These are phyloP conservation scores for Passerina amoena DNA, from an alignment of 2,113 vertebrate genomes.

Conservation along the genomic window DNA sequence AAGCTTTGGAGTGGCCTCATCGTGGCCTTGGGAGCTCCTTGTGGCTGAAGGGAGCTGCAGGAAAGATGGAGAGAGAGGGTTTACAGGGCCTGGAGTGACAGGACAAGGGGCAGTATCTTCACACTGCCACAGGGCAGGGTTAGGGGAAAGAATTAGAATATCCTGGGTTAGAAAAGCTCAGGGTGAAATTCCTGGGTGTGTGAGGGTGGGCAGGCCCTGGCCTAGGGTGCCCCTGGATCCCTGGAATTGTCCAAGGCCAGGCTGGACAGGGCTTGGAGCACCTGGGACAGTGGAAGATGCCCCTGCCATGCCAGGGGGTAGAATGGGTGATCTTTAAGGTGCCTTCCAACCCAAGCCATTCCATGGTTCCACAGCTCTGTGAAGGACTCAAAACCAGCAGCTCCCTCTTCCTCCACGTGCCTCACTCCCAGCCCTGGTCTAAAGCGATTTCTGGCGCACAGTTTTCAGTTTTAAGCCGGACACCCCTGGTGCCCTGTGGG, in stretches of 20 bases:
- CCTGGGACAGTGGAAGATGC: rapidly evolving
- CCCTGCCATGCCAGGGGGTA: background rate
- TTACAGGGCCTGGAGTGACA: background rate
- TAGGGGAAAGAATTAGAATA: background rate
- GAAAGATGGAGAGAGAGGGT: background rate
- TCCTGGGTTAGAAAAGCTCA: background rate
- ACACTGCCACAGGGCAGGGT: background rate
- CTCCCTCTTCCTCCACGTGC: rapidly evolving
- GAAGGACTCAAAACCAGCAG: background rate
- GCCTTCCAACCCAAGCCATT: background rate
- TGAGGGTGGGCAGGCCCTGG: background rate
- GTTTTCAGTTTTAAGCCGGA: rapidly evolving
- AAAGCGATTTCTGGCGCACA: rapidly evolving
- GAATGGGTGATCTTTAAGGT: background rate
- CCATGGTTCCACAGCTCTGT: background rate
- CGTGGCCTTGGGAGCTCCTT: background rate
- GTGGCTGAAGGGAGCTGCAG: background rate
- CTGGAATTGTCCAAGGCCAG: background rate
- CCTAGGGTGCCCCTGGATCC: background rate
- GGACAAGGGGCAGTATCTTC: no score
- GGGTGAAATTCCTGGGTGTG: background rate
- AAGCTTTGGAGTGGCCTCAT: rapidly evolving
- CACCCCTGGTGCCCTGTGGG: rapidly evolving
- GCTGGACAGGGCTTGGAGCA: rapidly evolving
- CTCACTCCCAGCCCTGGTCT: background rate